Evolutionary conservation across 2,797 vertebrate species (phyloP).

Genomic region (Peromyscus attwateri): DNA sequence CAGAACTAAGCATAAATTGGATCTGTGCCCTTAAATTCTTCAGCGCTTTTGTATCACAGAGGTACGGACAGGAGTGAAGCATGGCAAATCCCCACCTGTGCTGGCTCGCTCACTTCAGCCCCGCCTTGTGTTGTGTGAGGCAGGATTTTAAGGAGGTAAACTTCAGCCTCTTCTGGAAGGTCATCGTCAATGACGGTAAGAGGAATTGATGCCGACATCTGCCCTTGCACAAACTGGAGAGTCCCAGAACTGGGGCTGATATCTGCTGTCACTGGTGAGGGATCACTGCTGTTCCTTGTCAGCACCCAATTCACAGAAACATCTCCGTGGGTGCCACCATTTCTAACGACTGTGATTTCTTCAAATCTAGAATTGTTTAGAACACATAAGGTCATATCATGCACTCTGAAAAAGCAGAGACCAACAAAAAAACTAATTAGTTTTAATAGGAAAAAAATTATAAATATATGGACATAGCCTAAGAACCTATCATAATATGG

Average conservation of each 20-base stretch:
- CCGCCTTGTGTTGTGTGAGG: conserved; percentile 91
- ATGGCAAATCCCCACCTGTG: conserved; percentile 90
- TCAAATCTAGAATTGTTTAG: conserved; percentile 90
- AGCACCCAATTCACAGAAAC: conserved; percentile 95
- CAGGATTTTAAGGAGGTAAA: conserved; percentile 93
- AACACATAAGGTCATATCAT: background rate
- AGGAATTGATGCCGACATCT: conserved; percentile 91
- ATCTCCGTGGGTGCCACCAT: conserved; percentile 95
- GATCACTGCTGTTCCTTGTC: conserved; percentile 93
- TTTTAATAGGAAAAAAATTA: conserved; percentile 10
- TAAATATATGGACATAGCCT: background rate
- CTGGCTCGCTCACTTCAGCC: conserved; percentile 95
- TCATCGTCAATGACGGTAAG: conserved; percentile 91
- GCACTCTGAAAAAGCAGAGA: background rate
- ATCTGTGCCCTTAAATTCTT: background rate
- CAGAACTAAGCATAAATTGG: background rate
- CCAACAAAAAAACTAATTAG: background rate
- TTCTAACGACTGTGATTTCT: conserved; percentile 94
- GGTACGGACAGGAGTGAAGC: background rate
- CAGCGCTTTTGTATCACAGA: background rate
- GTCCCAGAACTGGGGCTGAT: conserved; percentile 91
- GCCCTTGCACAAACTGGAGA: conserved; percentile 92
- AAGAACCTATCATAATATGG: background rate
- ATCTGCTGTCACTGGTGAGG: conserved; percentile 91
- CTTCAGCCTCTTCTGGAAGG: conserved; percentile 95